Base-by-base conservation (phyloP, 2,797 vertebrate genomes). In the Myripristis murdjan region DNA sequence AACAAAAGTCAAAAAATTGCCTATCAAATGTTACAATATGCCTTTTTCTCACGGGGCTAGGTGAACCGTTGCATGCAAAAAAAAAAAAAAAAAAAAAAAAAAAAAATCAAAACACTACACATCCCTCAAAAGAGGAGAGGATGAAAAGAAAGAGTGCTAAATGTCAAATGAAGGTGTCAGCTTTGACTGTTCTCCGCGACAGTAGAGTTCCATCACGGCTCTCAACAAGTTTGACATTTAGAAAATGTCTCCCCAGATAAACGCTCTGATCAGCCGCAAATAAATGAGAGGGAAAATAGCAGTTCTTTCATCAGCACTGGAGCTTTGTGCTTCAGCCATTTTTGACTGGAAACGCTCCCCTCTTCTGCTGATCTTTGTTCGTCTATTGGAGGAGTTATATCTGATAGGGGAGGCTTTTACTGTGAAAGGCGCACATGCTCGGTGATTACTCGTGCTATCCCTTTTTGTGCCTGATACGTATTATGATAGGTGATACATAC, bases 401-500 rank as follows among this genome's bases (percentile, higher is more conserved):
- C 24, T 64, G 22, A 55, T 31, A 43, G 1, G 57, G 20, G 39
- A 67, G 28, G 43, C 8, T 47, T 73, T 70, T 64, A 70, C 77
- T 44, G n/a, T 3, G 37, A 14, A 14, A 39, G 60, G 35, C 73
- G 31, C 1, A 16, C 16, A 20, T 61, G 22, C 14, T 37, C 7
- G 52, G 53, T 9, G 15, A 57, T 15, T 44, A 44, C 5, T 4
- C 6, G 16, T 18, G 16, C 7, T n/a, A 37, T 22, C 10, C 18
- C 11, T n/a, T 33, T 15, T 0, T 15, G 4, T 26, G 12, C 41
- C 0, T 64, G 12, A 73, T 31, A n/a, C n/a, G 37, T 3, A 37
- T 33, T 8, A 53, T 24, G 33, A 23, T 2, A 28, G 78, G 48
- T 15, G 51, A 75, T 61, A 97, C 97, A 23, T 96, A 99, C 98